Percentiles rank a stretch among this genome's conserved stretches.
phyloP scores from a whole-genome alignment of 2,888 invertebrate species.

The Bedellia somnulentella region DNA sequence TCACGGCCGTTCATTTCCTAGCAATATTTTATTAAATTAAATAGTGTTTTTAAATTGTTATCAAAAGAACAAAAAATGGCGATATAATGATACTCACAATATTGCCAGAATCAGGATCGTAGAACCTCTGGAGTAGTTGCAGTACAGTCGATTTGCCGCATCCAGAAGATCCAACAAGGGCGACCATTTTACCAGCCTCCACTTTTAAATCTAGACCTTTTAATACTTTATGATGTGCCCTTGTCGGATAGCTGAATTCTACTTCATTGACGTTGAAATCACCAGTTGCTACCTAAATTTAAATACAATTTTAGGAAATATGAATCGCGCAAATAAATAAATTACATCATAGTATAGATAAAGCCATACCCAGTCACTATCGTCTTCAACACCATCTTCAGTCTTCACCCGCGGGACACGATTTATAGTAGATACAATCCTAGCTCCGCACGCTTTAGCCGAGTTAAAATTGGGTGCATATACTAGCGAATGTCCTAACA shows the following conservation, averaged over 20 bases:
- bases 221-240: conserved; percentile 65
- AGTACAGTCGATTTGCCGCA: conserved; percentile 72
- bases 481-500: conserved; percentile 75
- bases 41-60: too few relatives aligned
- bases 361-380: conserved; percentile 19
- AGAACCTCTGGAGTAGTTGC: conserved; percentile 68
- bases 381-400: conserved; percentile 28
- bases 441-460: conserved; percentile 56
- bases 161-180: conserved; percentile 64
- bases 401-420: conserved; percentile 33
- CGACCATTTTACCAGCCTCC: conserved; percentile 66
- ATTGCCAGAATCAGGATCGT: conserved; percentile 62
- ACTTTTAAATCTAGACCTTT: conserved; percentile 63
- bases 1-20: conserved; percentile 61
- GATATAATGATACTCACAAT: conserved; percentile 18
- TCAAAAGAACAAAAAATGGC: not conserved
- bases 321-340: not conserved
- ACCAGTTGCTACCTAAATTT: conserved; percentile 54
- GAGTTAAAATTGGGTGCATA: conserved; percentile 77
- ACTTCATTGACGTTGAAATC: conserved; percentile 62
- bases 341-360: too few relatives aligned
- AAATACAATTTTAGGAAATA: conserved; percentile 7
- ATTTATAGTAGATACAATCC: conserved; percentile 31
- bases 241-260: conserved; percentile 71
- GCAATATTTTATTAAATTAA: not conserved